A percentile compares a stretch with the other conserved stretches of the same genome.
phyloP scores from a whole-genome alignment of 35 echinoderm and acorn worm genomes.

The Patiria miniata region DNA sequence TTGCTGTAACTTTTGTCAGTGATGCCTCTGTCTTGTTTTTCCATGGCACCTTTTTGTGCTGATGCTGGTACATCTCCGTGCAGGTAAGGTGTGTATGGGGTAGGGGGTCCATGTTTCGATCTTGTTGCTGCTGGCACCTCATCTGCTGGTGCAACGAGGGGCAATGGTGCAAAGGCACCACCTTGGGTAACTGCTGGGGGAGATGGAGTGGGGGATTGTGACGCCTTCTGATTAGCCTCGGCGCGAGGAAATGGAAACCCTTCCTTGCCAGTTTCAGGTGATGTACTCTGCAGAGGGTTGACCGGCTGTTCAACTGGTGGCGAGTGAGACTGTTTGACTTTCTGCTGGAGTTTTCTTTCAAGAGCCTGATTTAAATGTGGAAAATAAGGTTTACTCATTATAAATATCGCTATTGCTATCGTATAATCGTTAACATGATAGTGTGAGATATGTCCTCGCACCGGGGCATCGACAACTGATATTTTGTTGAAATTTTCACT shows the following conservation, averaged over 20 bases:
- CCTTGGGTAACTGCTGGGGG: background rate
- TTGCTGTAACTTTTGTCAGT: constrained; percentile 3
- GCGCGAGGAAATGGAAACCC: background rate
- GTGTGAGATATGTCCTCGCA: too few relatives aligned
- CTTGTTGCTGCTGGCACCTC: background rate
- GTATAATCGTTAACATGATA: too few relatives aligned
- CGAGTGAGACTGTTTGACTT: background rate
- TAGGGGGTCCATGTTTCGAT: too few relatives aligned
- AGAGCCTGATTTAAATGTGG: background rate
- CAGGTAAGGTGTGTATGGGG: too few relatives aligned
- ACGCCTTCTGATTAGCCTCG: background rate
- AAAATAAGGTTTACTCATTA: too few relatives aligned
- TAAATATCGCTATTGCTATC: too few relatives aligned
- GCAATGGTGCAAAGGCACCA: background rate
- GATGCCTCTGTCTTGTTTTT: background rate
- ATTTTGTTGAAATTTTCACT: too few relatives aligned
- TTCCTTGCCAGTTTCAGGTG: background rate
- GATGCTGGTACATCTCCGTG: background rate
- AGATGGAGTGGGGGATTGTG: background rate
- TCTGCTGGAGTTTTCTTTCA: background rate
- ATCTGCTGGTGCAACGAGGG: background rate
- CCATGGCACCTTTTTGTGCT: background rate
- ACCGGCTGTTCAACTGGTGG: background rate
- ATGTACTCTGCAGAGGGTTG: background rate
- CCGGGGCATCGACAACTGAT: too few relatives aligned